Percentiles rank a stretch among this genome's conserved stretches.
Conservation (phyloP, 2,888 invertebrate genomes). For the Nowickia ferox region DNA sequence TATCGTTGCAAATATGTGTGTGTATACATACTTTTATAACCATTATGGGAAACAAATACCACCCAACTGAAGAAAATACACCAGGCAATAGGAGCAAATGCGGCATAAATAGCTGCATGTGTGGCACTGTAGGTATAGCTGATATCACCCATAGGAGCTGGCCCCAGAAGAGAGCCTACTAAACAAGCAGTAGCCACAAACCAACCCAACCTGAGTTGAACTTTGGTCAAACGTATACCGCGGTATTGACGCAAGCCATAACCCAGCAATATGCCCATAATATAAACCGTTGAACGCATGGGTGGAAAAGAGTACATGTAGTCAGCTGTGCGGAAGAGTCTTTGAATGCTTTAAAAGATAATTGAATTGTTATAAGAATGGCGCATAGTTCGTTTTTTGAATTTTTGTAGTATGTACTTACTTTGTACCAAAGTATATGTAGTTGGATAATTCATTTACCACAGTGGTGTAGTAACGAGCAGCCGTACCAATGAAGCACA, state of each 20-base stretch:
- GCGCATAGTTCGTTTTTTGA: not conserved
- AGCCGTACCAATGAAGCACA: conserved; percentile 85
- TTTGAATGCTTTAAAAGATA: conserved; percentile 84
- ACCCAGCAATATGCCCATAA: conserved; percentile 87
- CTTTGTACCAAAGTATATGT: conserved; percentile 88
- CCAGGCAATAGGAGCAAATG: conserved; percentile 88
- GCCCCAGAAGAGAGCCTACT: conserved; percentile 85
- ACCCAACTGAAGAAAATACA: conserved; percentile 88
- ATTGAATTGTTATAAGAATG: not conserved
- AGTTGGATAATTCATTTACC: conserved; percentile 86
- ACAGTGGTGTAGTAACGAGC: conserved; percentile 87
- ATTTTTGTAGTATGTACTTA: conserved; percentile 82
- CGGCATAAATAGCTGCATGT: conserved; percentile 88
- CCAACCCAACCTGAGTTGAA: conserved; percentile 85
- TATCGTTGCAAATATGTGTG: conserved; percentile 59
- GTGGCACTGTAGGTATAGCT: conserved; percentile 86
- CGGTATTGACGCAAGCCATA: conserved; percentile 84
- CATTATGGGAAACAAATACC: conserved; percentile 86
- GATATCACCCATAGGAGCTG: conserved; percentile 87
- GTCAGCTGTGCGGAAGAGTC: conserved; percentile 88
- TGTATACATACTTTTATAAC: conserved; percentile 84
- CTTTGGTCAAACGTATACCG: conserved; percentile 81
- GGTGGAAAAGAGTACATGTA: conserved; percentile 88
- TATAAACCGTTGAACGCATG: conserved; percentile 87
- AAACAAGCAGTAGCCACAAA: conserved; percentile 84